Base-by-base conservation (phyloP, 1,140 invertebrate species). In the Apis dorsata region DNA sequence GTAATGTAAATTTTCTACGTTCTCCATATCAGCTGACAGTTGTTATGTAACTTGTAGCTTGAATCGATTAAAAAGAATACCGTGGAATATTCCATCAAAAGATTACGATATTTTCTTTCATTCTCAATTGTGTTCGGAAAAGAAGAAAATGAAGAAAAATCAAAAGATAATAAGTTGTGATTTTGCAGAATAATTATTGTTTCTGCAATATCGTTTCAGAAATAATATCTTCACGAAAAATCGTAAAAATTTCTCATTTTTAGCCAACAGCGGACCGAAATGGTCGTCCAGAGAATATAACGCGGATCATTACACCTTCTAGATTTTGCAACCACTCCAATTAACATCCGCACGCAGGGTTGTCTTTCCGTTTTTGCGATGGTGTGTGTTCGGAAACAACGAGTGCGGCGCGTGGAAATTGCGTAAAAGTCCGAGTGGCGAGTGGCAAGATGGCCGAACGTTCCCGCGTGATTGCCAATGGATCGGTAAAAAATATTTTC, bases 301-400 rank as follows among this genome's bases (percentile, higher is more conserved):
- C 89, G 68, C 79, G 89, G 89, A 92, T 91, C 89, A 88, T 92
- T 91, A 90, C 90, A 93, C 89, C 91, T 92, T 91, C 90, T 85
- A 81, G 83, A 57, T 91, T 91, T 92, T 89, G 91, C 89, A 93
- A 92, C 84, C 66, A 60, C 63, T 66, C 24, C 69, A 71, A 76
- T 73, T 73, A 63, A 88, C 71, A 66, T 89, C 44, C 81, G 66
- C 24, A 44, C 34, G 34, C 68, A 68, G 82, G 87, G 79, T 79
- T 78, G 85, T 80, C 76, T 74, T 53, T 17, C 49, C 57, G 49
- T 24, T 15, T 79, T 53, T 49, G n/a, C 13, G 10, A 21, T 13
- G 34, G 55, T n/a, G 13, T 44, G 13, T 28, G 65, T 24, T 57
- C n/a, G 21, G 53, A 76, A 85, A 66, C 68, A 76, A 62, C 51